Evolutionary conservation across 1,140 invertebrate genomes (phyloP).

Genomic region (Zaprionus ornatus): DNA sequence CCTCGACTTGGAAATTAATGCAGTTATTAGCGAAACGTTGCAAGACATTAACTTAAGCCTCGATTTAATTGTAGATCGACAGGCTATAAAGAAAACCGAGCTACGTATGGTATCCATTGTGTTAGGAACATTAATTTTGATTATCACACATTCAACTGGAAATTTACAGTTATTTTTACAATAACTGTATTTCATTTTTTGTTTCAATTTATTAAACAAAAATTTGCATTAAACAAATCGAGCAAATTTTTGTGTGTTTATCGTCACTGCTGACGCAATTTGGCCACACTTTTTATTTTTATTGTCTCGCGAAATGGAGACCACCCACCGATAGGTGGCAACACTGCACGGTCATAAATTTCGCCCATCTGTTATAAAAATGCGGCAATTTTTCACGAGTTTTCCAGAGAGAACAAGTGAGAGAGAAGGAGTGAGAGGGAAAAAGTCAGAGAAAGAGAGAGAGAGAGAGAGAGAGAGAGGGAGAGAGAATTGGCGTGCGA

Average conservation of each 20-base stretch:
- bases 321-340: constrained; percentile 27
- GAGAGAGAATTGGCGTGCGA: constrained; percentile 51
- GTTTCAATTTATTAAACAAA: too few relatives aligned
- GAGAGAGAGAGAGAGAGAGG: background rate
- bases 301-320: constrained; percentile 34
- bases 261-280: constrained; percentile 60
- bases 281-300: constrained; percentile 56
- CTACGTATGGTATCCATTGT: background rate
- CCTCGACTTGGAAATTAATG: constrained; percentile 1
- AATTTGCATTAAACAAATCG: background rate
- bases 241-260: background rate
- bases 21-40: constrained; percentile 18
- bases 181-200: constrained; percentile 1
- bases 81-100: background rate
- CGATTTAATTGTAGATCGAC: background rate
- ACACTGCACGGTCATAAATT: constrained; percentile 47
- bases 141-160: background rate
- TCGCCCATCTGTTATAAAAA: constrained; percentile 47
- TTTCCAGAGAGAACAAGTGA: background rate
- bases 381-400: constrained; percentile 38
- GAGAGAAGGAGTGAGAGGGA: too few relatives aligned
- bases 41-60: background rate
- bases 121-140: background rate
- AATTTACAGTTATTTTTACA: constrained; percentile 3
- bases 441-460: background rate